Evolutionary conservation across 2,888 invertebrate genomes (phyloP), one percentile per base, ranked within the genome.

Genomic region (Geophilus truncorum): DNA sequence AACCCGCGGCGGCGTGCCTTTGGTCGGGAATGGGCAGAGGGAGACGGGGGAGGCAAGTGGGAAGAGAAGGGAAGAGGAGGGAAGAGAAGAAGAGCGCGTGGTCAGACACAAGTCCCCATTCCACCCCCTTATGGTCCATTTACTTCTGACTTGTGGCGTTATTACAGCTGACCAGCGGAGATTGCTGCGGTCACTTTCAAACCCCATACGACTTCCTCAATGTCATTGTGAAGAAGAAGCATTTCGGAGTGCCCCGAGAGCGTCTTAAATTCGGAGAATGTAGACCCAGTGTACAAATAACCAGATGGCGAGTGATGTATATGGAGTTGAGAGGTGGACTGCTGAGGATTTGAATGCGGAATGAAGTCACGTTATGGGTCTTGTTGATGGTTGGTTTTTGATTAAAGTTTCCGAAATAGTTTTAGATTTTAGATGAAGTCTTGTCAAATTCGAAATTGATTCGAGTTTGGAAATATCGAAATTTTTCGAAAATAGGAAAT

Each of bases 71-170:
- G n/a, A n/a, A n/a, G n/a, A n/a, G n/a, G n/a, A n/a, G n/a, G n/a
- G n/a, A n/a, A n/a, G n/a, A n/a, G 18, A 18, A 18, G 21, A 21
- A 62, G 70, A 70, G 51, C 70, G 70, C 70, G 70, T 70, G 70
- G 70, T 70, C 70, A 70, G 28, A 70, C 62, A 6, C 62, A 45
- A 45, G 51, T 51, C 51, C 18, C 18, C 51, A 18, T 18, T n/a
- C 70, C 70, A 70, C 70, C 70, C 70, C 70, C 70, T 70, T 70
- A 70, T 70, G 70, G 70, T 70, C 70, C 70, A 70, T 70, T 70
- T 70, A 70, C 70, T 70, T 25, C 70, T 70, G 70, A 70, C 70
- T 70, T 70, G 70, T 70, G 70, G 70, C 70, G 70, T 70, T 70
- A 70, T 70, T 70, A 70, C 70, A 28, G 70, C 70, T 70, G 70